Evolutionary conservation across 1,140 invertebrate genomes (phyloP), one percentile per base, ranked within the genome.

Genomic region (Procambarus clarkii): DNA sequence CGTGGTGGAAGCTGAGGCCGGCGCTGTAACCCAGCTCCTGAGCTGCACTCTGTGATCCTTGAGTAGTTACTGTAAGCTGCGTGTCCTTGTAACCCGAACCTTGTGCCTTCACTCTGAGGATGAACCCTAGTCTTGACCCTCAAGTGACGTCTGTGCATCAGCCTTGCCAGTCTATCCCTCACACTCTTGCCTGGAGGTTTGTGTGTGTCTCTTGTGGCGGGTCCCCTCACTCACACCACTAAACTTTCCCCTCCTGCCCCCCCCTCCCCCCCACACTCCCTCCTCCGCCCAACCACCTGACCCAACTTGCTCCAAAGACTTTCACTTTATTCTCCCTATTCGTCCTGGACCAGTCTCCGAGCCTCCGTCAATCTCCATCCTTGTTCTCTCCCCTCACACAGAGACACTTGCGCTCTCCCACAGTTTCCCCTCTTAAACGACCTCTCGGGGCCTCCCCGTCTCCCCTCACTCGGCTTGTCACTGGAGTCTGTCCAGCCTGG

Each of bases 241-340:
- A 24, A 74, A 34, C 69, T 34, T 74, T 24, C 69, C 69, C 24
- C 18, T 74, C n/a, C 3, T 34, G 3, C 4, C 69, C 69, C 34
- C 69, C n/a, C n/a, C 7, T 34, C 69, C n/a, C 24, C n/a, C 24
- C n/a, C n/a, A n/a, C n/a, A n/a, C n/a, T n/a, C n/a, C n/a, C 60
- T 64, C 9, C 60, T 64, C 60, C 60, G 3, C n/a, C n/a, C n/a
- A n/a, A n/a, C n/a, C 9, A 69, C 69, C 69, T 74, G 24, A 74
- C 69, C 69, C n/a, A 74, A 74, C 69, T 74, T 74, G 34, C 69
- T 74, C 69, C 69, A 74, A 69, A 74, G 69, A 74, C 69, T 21
- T 74, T 21, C 69, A 74, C 69, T 74, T 74, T 80, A 50, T 48
- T 60, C 24, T 58, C 50, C 34, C 46, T 58, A 11, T 44, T 24